A percentile compares a stretch with the other conserved stretches of the same genome.
Evolutionary conservation across 2,113 vertebrate genomes (phyloP).

Genomic region (Trematomus loennbergii): DNA sequence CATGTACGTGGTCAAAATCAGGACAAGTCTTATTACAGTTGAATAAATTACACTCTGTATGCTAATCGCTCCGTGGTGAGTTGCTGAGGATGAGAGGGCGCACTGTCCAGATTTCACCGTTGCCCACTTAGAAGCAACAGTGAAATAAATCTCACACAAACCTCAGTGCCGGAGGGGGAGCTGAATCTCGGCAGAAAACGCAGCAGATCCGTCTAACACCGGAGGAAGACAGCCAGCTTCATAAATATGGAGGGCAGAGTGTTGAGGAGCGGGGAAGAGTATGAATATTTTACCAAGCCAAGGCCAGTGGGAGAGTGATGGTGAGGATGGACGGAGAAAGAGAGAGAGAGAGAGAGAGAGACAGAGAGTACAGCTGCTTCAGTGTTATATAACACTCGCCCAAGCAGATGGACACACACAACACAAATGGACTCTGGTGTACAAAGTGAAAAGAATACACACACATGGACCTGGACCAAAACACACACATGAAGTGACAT

Average conservation of each 20-base stretch:
- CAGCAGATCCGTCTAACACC: slow-evolving; percentile 47
- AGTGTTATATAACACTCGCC: slow-evolving; percentile 68
- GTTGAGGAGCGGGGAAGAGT: slow-evolving; percentile 50
- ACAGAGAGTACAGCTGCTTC: slow-evolving; percentile 56
- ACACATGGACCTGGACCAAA: not conserved
- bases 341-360: slow-evolving; percentile 33
- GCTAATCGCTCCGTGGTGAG: slow-evolving; percentile 11
- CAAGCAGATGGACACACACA: slow-evolving; percentile 49
- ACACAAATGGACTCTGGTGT: slow-evolving; percentile 24
- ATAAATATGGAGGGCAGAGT: slow-evolving; percentile 73
- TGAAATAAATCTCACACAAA: slow-evolving; percentile 57
- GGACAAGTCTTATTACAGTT: not conserved
- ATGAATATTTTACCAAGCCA: slow-evolving; percentile 76
- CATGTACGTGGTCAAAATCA: not conserved
- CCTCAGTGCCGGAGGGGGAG: slow-evolving; percentile 16
- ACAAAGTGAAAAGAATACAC: slow-evolving; percentile 45
- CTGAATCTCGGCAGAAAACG: slow-evolving; percentile 40
- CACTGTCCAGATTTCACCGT: slow-evolving; percentile 5
- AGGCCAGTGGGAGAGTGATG: slow-evolving; percentile 62
- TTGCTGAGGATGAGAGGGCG: slow-evolving; percentile 5
- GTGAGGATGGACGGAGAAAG: slow-evolving; percentile 51
- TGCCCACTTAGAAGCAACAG: slow-evolving; percentile 39
- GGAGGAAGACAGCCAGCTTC: slow-evolving; percentile 59
- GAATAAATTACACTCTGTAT: not conserved
- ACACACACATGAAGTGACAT: slow-evolving; percentile 10